Conservation (phyloP, 2,888 invertebrate genomes). For the Drosophila fulvimacula region DNA sequence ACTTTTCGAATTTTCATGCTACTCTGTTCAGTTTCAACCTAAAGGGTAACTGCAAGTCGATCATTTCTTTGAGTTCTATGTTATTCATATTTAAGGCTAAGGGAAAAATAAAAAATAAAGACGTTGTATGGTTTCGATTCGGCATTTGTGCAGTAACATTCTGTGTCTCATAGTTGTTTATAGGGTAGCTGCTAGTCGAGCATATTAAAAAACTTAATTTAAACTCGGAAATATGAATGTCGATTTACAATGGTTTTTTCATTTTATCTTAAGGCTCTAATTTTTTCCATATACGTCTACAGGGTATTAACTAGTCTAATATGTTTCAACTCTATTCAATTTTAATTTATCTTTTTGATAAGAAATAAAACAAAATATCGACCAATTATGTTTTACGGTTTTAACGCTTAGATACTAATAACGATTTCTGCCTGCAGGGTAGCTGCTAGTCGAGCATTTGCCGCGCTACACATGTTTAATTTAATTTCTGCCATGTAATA, state of each 20-base stretch:
- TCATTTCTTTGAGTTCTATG: background rate
- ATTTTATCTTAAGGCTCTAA: too few relatives aligned
- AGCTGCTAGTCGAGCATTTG: background rate
- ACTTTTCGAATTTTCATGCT: background rate
- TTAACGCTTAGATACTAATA: too few relatives aligned
- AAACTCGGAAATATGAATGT: background rate
- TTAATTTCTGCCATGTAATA: constrained; percentile 19
- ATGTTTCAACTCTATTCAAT: background rate
- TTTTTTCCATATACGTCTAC: background rate
- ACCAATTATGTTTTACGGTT: too few relatives aligned
- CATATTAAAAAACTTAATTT: too few relatives aligned
- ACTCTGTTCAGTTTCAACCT: rapidly evolving
- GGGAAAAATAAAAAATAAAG: too few relatives aligned
- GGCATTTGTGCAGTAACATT: too few relatives aligned
- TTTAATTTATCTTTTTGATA: background rate
- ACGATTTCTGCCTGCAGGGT: background rate
- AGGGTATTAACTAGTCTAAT: background rate
- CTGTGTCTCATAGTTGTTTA: too few relatives aligned
- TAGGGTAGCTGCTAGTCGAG: background rate
- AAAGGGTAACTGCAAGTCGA: background rate
- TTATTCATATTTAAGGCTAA: too few relatives aligned
- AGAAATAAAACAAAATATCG: background rate
- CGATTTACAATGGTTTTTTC: background rate
- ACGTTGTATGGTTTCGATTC: too few relatives aligned
- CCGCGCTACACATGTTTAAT: background rate